phyloP scores from a whole-genome alignment of 2,888 invertebrate genomes.

The Mellilla xanthometata region DNA sequence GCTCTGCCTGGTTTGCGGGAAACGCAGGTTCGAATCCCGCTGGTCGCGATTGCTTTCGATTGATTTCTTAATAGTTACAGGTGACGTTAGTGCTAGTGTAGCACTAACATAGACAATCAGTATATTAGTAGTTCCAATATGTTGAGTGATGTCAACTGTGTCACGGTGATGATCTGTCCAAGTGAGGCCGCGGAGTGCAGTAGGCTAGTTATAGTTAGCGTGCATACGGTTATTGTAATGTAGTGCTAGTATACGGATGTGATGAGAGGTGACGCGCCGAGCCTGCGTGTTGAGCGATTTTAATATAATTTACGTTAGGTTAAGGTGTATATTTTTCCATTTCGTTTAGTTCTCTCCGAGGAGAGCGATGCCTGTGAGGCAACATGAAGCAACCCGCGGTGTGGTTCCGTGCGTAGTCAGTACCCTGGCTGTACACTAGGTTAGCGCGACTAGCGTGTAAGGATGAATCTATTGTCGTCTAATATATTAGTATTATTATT shows the following conservation, averaged over 20 bases:
- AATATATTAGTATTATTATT: slow-evolving; percentile 5
- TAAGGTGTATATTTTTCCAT: slow-evolving; percentile 35
- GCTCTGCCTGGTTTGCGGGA: no score
- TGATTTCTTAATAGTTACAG: no score
- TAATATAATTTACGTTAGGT: slow-evolving; percentile 34
- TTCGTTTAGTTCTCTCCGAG: slow-evolving; percentile 22
- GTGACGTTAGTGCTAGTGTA: no score
- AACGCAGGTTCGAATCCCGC: no score
- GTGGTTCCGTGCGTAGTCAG: no score
- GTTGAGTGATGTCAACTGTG: slow-evolving; percentile 50
- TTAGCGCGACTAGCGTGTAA: slow-evolving; percentile 7
- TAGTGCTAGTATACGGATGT: slow-evolving; percentile 39
- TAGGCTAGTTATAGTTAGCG: slow-evolving; percentile 43
- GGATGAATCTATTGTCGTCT: slow-evolving; percentile 19
- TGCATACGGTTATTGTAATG: slow-evolving; percentile 40
- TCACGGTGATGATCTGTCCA: slow-evolving; percentile 72
- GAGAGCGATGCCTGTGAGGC: slow-evolving; percentile 20
- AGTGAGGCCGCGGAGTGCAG: slow-evolving; percentile 42
- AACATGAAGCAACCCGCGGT: no score
- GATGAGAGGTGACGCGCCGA: slow-evolving; percentile 32
- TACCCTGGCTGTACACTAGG: slow-evolving; percentile 6
- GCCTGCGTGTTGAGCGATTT: slow-evolving; percentile 37
- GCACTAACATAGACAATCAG: no score
- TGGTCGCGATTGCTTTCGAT: no score
- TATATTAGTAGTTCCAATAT: slow-evolving; percentile 43